Conservation (phyloP, 1,140 invertebrate genomes). For the Papilio glaucus region DNA sequence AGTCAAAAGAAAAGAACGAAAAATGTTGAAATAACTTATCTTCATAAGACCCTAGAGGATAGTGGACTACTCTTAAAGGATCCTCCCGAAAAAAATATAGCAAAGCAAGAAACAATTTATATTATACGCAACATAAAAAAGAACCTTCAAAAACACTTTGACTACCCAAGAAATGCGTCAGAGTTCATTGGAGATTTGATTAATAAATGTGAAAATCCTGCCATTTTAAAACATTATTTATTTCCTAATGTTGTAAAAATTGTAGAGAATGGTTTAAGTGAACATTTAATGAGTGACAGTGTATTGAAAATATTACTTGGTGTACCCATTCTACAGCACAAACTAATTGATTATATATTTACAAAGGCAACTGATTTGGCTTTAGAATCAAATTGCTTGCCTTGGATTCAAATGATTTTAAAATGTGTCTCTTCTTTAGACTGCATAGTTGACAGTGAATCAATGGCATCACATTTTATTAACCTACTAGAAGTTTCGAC, state of each 20-base stretch:
- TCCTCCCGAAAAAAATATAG: constrained; percentile 61
- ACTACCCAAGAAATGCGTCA: constrained; percentile 72
- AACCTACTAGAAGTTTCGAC: constrained; percentile 72
- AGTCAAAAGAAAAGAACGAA: constrained; percentile 54
- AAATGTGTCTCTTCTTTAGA: constrained; percentile 74
- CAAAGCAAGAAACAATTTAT: constrained; percentile 58
- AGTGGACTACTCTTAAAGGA: constrained; percentile 64
- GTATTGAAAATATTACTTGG: constrained; percentile 74
- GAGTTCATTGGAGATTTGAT: constrained; percentile 67
- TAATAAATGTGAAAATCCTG: constrained; percentile 60
- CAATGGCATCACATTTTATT: constrained; percentile 68
- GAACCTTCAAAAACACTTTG: constrained; percentile 69
- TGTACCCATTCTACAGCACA: constrained; percentile 69
- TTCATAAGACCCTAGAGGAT: constrained; percentile 58
- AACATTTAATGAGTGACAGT: constrained; percentile 59
- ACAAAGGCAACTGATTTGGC: constrained; percentile 72
- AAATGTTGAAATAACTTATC: constrained; percentile 49
- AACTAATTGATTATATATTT: constrained; percentile 72
- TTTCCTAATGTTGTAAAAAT: constrained; percentile 68
- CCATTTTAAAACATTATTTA: constrained; percentile 71
- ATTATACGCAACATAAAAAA: constrained; percentile 72
- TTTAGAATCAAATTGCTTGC: constrained; percentile 61
- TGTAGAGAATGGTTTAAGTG: constrained; percentile 55
- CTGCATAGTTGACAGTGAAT: constrained; percentile 60
- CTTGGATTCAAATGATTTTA: constrained; percentile 74